Evolutionary conservation across 2,888 invertebrate species (phyloP).

Genomic region (Tinea trinotella): DNA sequence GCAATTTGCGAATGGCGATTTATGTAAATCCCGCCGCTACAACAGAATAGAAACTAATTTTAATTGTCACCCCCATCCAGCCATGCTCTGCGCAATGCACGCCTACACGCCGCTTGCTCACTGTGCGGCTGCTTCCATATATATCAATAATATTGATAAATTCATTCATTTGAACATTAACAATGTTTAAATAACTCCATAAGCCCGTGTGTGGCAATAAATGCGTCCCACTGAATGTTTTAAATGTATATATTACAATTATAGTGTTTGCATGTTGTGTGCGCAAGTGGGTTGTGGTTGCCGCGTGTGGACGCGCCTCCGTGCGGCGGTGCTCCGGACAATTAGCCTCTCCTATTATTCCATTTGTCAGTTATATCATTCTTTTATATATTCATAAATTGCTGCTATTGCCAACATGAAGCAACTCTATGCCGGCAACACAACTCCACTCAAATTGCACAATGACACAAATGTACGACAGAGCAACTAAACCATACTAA

Average conservation of each 20-base stretch:
- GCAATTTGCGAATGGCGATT: conserved; percentile 27
- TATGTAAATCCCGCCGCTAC: conserved; percentile 20
- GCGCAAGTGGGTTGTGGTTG: background rate
- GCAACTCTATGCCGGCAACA: too few species aligned
- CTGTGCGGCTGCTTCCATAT: too few species aligned
- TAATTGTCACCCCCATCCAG: conserved; percentile 29
- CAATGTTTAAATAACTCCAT: too few species aligned
- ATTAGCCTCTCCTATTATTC: conserved; percentile 10
- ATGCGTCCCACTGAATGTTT: too few species aligned
- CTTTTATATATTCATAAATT: conserved; percentile 10
- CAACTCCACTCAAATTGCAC: too few species aligned
- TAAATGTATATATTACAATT: too few species aligned
- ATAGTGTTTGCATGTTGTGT: too few species aligned
- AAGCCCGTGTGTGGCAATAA: too few species aligned
- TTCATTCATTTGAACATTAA: too few species aligned
- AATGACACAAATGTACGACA: too few species aligned
- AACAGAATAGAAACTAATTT: conserved; percentile 38
- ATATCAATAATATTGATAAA: too few species aligned
- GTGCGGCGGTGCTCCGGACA: background rate
- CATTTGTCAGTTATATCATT: conserved; percentile 3
- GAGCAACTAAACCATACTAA: too few species aligned
- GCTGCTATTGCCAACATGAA: conserved; percentile 22
- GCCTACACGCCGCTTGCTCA: background rate
- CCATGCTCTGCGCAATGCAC: background rate
- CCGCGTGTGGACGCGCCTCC: background rate